phyloP scores from a whole-genome alignment of 2,797 vertebrate species.

The Platyrinchus mystaceus region DNA sequence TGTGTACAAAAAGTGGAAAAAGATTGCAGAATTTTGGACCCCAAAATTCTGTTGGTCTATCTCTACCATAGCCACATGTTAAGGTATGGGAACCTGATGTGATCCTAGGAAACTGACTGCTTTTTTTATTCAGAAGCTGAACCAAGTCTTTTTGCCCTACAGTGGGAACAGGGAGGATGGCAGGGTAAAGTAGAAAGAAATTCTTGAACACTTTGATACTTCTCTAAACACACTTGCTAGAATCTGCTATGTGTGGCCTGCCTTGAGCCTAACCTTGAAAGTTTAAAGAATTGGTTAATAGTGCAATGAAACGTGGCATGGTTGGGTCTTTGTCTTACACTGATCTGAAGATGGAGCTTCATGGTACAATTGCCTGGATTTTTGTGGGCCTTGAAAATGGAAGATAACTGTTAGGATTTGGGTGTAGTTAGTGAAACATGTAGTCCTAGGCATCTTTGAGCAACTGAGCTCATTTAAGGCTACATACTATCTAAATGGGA shows the following conservation, averaged over 20 bases:
- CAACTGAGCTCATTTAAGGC: neutral
- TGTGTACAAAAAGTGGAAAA: neutral
- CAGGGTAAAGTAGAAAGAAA: neutral
- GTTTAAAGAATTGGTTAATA: too few species aligned
- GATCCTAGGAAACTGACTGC: rapidly evolving
- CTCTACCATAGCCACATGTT: neutral
- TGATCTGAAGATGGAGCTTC: neutral
- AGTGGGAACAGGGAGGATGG: neutral
- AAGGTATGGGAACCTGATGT: neutral
- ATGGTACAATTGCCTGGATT: neutral
- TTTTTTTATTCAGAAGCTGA: neutral
- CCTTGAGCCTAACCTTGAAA: neutral
- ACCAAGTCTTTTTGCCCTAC: neutral
- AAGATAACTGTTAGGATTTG: neutral
- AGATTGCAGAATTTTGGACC: neutral
- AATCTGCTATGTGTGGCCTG: neutral
- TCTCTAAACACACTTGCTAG: neutral
- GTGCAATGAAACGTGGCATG: neutral
- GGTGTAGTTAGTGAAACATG: neutral
- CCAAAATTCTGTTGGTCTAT: neutral
- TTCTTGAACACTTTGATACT: neutral
- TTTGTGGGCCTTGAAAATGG: neutral
- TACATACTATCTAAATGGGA: neutral
- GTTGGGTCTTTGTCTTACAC: neutral
- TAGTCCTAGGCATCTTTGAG: neutral